Evolutionary conservation across 2,888 invertebrate genomes (phyloP), one percentile per base, ranked within the genome.

Genomic region (Cryptus armator): DNA sequence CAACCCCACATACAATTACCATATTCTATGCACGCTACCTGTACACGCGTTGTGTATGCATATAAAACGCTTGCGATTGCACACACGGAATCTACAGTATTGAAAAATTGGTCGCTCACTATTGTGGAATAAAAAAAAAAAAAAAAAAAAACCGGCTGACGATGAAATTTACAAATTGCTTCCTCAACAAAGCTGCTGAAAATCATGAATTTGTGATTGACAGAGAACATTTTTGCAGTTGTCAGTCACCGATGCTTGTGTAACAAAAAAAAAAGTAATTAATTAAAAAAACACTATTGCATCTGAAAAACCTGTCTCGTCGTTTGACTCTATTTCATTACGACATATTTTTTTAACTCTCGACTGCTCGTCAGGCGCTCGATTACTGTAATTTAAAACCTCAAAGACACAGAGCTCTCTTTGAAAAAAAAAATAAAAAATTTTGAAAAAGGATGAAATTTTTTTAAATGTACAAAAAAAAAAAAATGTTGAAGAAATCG

Each of bases 1-100:
- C 68, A 78, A 29, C 12, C 37, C 66, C 67, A 80, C 74, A 80
- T 74, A 74, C 59, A 62, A 81, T 81, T 81, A 68, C 68, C 67
- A 56, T 75, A 67, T 56, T 59, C 53, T n/a, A 44, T 51, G 67
- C 44, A 68, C 56, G 29, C 51, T 51, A 14, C 4, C 37, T 66
- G 14, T 66, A 53, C 48, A 43, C 43, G 59, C 24, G 66, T 44
- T 76, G 19, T 59, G 24, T 46, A 59, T 68, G 56, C 56, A 56
- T 59, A 59, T 32, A 74, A 59, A 77, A 44, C 12, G 46, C 68
- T 68, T 56, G 10, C 10, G 46, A 12, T 29, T 29, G 46, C 62
- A 53, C 46, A 48, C 48, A 62, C 29, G 29, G 29, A 12, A 74
- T 74, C 43, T 29, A 46, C 32, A 16, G 48, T 62, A 74, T 48